Conservation (phyloP, 30 jellyfish, hydroid and myxozoan genomes). For the Pelagia noctiluca region DNA sequence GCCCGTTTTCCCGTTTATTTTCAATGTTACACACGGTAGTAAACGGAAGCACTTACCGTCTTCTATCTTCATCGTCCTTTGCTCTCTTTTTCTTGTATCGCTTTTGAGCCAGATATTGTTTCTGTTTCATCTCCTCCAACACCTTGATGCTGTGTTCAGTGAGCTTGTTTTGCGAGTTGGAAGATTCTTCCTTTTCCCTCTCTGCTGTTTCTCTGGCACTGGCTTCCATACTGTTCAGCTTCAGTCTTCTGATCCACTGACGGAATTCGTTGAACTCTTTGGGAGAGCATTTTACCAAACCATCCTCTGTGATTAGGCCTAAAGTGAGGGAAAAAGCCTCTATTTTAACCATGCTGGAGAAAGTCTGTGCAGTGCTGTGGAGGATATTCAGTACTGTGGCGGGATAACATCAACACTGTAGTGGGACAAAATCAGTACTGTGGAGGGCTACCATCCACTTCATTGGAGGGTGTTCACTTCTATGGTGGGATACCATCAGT, state of each 20-base stretch:
- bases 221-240: slow-evolving; percentile 69
- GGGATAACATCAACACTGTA: no score
- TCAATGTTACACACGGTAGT: no score
- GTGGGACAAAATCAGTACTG: not conserved
- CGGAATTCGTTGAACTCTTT: slow-evolving; percentile 87
- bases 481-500: no score
- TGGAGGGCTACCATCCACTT: no score
- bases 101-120: slow-evolving; percentile 57
- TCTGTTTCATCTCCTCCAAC: slow-evolving; percentile 45
- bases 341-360: not conserved
- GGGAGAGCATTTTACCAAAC: slow-evolving; percentile 85
- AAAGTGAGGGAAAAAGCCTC: not conserved
- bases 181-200: slow-evolving; percentile 17
- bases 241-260: slow-evolving; percentile 86
- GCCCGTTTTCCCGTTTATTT: no score
- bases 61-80: slow-evolving; percentile 39
- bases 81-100: slow-evolving; percentile 45
- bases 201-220: slow-evolving; percentile 30
- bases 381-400: no score
- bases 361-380: no score
- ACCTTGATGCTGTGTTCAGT: slow-evolving; percentile 54
- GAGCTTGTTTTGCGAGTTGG: not conserved
- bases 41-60: slow-evolving; percentile 36
- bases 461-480: no score
- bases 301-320: slow-evolving; percentile 89